Base-by-base conservation (phyloP, 2,797 vertebrate genomes). In the Chloroceryle amazona region DNA sequence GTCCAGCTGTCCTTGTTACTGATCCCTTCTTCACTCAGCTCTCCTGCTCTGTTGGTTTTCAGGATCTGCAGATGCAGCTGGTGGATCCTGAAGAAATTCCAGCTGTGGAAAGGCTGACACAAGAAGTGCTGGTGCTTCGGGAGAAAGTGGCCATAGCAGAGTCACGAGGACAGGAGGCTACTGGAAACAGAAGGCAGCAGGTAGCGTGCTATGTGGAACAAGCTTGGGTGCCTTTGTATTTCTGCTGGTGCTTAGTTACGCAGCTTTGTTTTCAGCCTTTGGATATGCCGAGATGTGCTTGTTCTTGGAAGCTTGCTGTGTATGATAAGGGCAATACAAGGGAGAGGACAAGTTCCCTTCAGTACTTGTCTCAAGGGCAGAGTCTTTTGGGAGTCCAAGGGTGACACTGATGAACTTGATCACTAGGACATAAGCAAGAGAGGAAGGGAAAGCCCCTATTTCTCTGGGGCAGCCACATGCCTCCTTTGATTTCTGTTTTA, bases 31-130 rank as follows among this genome's bases (percentile, higher is more conserved):
- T 74, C 79, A 54, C 3, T 89, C 63, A 76, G 22, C 47, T 25
- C 23, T 87, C 47, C 47, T 94, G 54, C 80, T 82, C 47, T 95
- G 51, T 28, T 94, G 29, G 19, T 83, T 92, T 94, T 79, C 92
- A 99, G 99, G 99, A 99, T 94, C 96, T 99, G 85, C 99, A 99
- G 74, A 98, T 98, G 97, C 98, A 99, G 84, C 93, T 99, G 96
- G 98, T 98, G 54, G 98, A 99, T 73, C 98, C 98, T 8, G 98
- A 98, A 75, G 98, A 97, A 71, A 98, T 99, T 82, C 98, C 99
- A 19, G 98, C 99, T 55, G 13, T 99, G 58, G 98, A 99, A 94
- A 98, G 96, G 35, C 98, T 99, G 86, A 99, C 98, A 11, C 99
- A 98, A 89, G 98, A 99, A 97, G 97, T 99, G 42, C 97, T 99